Base-by-base conservation (phyloP, 64 coral and sea anemone genomes). In the Stylophora pistillata region DNA sequence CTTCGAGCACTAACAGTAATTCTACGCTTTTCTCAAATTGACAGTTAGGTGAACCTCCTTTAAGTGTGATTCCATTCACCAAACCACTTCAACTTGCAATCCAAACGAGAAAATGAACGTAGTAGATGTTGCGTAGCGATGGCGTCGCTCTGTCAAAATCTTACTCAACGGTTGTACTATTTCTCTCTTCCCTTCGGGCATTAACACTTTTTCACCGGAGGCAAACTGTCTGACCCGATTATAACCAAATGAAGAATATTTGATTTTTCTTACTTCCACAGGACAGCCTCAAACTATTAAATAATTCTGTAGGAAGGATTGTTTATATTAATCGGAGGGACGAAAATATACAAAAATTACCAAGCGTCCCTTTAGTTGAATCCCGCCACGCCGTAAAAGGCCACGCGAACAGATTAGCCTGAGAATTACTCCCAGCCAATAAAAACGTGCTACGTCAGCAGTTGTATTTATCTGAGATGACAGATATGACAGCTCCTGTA, bases 101-200 rank as follows among this genome's bases (percentile, higher is more conserved):
- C 20, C 30, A 33, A 84, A 21, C 21, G 80, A 69, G 59, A 69
- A 84, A 84, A 15, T 69, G 2, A 13, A 37, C 80, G 80, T 84
- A 84, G 80, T 84, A 84, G 23, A 69, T 26, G 62, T 84, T 70
- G 80, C 80, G 63, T 84, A 84, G 80, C n/a, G 80, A 84, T 70
- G 65, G 80, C 80, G 80, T 84, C 60, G 32, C 15, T 70, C 37
- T 31, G 33, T 84, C 60, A 70, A 81, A 68, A 69, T 9, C 20
- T 68, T 68, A 10, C 26, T n/a, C 4, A 68, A 68, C 64, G 21
- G 64, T 11, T 25, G 26, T 68, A 25, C 25, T 68, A 20, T 33
- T 61, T 37, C 52, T 37, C 78, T 10, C n/a, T n/a, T n/a, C 52
- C 33, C 80, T 34, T 69, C 80, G 17, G 30, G 59, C 23, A 27